Base-by-base conservation (phyloP, 64 coral and sea anemone species). In the Porites lutea region DNA sequence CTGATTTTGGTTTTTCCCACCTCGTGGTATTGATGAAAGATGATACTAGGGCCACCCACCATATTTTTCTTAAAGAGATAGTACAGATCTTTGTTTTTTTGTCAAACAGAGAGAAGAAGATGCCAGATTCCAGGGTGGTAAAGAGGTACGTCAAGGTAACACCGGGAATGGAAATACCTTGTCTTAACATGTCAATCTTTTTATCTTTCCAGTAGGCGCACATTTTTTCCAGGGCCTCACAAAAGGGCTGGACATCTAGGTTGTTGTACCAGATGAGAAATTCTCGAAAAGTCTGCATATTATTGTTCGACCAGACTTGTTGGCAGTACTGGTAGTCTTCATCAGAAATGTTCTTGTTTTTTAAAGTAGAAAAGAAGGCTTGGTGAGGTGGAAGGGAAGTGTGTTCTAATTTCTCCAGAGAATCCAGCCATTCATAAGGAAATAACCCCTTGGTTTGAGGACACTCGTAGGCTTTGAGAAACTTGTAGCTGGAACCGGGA, bases 41-140 rank as follows among this genome's bases (percentile, higher is more conserved):
- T 37, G 27, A 37, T 37, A 37, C 27, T 37, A 37, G 27, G 27
- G 27, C 27, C 27, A 18, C 83, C 84, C 2, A 63, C 18, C 48
- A 71, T 88, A 63, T 93, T 93, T 8, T 79, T 48, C 48, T 80
- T 88, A 48, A 88, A 48, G 4, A 82, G 51, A n/a, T 88, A 2
- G 59, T 76, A 89, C 1, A 82, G 27, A 37, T 37, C 27, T 37
- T 37, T 37, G 27, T 37, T 37, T 37, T 37, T 37, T 37, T 37
- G 27, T 37, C 27, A 37, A 37, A 37, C 27, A 37, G 27, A 37
- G 27, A 37, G n/a, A n/a, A n/a, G n/a, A n/a, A n/a, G 27, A 37
- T 37, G 27, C 27, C 27, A 37, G 27, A 37, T 37, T 37, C 27
- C 27, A 37, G 27, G 27, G 27, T 37, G 27, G 27, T 37, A 37